A percentile compares a stretch with the other conserved stretches of the same genome.
Conservation (phyloP, 2,888 invertebrate genomes). For the Drosophila barbarae region DNA sequence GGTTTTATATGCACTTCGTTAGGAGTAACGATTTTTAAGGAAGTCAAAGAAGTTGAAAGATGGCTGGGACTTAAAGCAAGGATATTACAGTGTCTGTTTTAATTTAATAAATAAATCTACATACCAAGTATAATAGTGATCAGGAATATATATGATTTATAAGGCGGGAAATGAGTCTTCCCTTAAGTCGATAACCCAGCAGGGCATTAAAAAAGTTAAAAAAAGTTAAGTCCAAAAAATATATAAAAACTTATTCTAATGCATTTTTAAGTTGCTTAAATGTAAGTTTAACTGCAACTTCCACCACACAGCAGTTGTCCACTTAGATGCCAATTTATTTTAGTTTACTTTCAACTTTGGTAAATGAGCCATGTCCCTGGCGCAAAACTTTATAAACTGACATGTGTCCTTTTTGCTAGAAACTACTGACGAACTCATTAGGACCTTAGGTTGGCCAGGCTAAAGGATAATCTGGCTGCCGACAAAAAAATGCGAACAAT, state of each 20-base stretch:
- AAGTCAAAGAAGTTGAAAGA: background rate
- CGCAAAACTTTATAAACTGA: constrained; percentile 18
- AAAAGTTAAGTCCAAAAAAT: no score
- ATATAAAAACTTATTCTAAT: background rate
- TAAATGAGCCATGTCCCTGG: background rate
- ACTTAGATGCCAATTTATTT: constrained; percentile 9
- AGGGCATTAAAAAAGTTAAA: no score
- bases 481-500: constrained; percentile 34
- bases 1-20: background rate
- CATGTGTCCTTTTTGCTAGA: constrained; percentile 16
- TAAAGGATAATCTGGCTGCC: constrained; percentile 20
- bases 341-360: constrained; percentile 1
- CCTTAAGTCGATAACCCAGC: background rate
- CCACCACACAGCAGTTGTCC: background rate
- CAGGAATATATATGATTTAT: background rate
- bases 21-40: background rate
- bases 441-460: background rate
- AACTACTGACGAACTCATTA: constrained; percentile 30
- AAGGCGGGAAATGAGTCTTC: background rate
- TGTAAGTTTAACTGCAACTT: background rate
- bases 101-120: no score
- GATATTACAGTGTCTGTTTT: no score
- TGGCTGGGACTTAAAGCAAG: no score
- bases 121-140: background rate
- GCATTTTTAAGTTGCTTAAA: constrained; percentile 1